Base-by-base conservation (phyloP, 1,140 invertebrate genomes). In the Orchestia grillus region DNA sequence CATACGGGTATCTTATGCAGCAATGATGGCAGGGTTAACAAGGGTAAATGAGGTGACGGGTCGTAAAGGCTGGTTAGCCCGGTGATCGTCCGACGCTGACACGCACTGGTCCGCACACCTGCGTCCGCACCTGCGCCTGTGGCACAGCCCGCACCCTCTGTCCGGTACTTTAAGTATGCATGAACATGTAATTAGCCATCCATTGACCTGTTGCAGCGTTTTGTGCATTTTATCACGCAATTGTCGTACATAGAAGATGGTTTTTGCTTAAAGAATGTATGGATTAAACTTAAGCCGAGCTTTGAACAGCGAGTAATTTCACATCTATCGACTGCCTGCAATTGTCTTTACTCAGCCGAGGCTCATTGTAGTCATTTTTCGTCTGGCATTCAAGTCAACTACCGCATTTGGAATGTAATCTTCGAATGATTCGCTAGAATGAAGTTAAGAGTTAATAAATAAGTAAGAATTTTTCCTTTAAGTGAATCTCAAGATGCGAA, bases 1-100 rank as follows among this genome's bases (percentile, higher is more conserved):
- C 62, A 77, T 36, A 28, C 28, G 11, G 62, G 62, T 77, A 77
- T 77, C 62, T 77, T 77, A 77, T 77, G 15, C 62, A 77, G 88
- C 41, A 42, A 91, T 91, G 88, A 91, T 91, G 44, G 88, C 62
- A 91, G 4, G 44, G 43, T 44, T 94, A 94, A 94, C 44, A 45
- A 94, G 92, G 44, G 11, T 28, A 47, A 94, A 94, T 94, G 92
- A 94, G 92, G 43, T 94, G 92, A 47, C 92, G 44, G 92, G 4
- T 40, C 92, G 92, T 94, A 94, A 94, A 94, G 43, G 40, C 43
- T 23, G 40, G 43, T 23, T 94, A 94, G 47, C 92, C 11, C 36
- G 43, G 23, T 40, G 92, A 92, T 92, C 90, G 90, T 92, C 16
- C 90, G 1, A 1, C 4, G 8, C 90, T 41, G 43, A 28, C 19